These are phyloP conservation scores for Microctenopoma steveboyesi DNA, from an alignment of 2,797 vertebrate genomes.

Conservation along the genomic window DNA sequence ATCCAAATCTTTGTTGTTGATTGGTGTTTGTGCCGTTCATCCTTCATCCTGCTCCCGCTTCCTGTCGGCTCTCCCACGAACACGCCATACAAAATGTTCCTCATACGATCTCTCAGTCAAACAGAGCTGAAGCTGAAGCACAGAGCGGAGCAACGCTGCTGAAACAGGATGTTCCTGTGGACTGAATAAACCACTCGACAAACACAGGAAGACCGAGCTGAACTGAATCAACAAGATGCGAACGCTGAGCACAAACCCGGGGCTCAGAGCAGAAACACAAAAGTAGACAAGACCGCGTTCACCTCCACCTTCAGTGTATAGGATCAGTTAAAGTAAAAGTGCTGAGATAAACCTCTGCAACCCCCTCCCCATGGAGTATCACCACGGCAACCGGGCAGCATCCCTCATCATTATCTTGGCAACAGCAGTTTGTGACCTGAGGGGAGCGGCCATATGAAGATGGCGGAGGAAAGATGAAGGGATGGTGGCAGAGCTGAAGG, in stretches of 20 bases:
- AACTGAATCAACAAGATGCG: not conserved
- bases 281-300: no score
- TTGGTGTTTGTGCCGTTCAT: no score
- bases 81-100: no score
- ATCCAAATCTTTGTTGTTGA: no score
- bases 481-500: conserved; percentile 41
- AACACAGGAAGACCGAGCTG: conserved; percentile 2
- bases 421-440: conserved; percentile 60
- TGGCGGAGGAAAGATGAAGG: not conserved
- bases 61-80: no score
- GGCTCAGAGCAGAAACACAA: not conserved
- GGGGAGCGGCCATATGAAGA: conserved; percentile 23
- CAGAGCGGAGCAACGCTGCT: not conserved
- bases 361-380: conserved; percentile 31
- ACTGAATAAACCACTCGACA: conserved; percentile 23
- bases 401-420: conserved; percentile 54
- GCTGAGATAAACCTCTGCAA: conserved; percentile 14
- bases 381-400: conserved; percentile 68
- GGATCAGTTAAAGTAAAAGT: not conserved
- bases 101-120: not conserved
- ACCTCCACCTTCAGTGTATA: not conserved
- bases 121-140: not conserved
- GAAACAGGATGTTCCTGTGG: not conserved
- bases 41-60: no score
- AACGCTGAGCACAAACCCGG: no score